Percentiles rank a stretch among this genome's conserved stretches.
These are phyloP conservation scores for Prenolepis imparis DNA, from an alignment of 2,888 invertebrate genomes.

Conservation along the genomic window DNA sequence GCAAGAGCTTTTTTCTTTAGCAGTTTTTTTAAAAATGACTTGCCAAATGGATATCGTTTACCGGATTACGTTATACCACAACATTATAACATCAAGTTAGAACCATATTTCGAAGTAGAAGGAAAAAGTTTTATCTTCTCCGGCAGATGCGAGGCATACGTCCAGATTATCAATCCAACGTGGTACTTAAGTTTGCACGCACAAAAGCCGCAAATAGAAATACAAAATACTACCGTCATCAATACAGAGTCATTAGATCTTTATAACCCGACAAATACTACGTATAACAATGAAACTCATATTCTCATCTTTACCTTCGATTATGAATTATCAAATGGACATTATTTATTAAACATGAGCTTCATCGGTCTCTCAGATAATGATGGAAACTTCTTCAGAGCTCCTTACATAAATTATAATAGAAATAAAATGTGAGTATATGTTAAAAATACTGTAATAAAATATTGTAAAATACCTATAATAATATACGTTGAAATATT, in stretches of 20 bases:
- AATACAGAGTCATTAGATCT: neutral
- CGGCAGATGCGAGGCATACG: neutral
- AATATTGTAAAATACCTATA: neutral
- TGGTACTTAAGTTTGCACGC: neutral
- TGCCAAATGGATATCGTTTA: neutral
- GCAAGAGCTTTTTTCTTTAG: neutral
- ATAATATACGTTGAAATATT: neutral
- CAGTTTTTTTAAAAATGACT: no score
- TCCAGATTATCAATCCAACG: neutral
- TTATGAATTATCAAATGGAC: neutral
- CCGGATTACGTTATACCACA: neutral
- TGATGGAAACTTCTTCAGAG: neutral
- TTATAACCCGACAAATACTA: neutral
- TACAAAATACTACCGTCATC: neutral
- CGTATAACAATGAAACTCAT: neutral
- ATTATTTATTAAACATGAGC: neutral
- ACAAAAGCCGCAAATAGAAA: neutral
- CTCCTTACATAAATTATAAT: neutral
- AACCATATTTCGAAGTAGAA: neutral
- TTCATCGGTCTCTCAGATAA: neutral
- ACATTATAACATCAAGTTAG: neutral
- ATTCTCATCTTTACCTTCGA: neutral
- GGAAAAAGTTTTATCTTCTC: neutral
- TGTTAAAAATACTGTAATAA: neutral
- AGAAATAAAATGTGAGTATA: neutral